Percentiles rank a stretch among this genome's conserved stretches.
Evolutionary conservation across 1,140 invertebrate genomes (phyloP).

Genomic region (Eumeta japonica): DNA sequence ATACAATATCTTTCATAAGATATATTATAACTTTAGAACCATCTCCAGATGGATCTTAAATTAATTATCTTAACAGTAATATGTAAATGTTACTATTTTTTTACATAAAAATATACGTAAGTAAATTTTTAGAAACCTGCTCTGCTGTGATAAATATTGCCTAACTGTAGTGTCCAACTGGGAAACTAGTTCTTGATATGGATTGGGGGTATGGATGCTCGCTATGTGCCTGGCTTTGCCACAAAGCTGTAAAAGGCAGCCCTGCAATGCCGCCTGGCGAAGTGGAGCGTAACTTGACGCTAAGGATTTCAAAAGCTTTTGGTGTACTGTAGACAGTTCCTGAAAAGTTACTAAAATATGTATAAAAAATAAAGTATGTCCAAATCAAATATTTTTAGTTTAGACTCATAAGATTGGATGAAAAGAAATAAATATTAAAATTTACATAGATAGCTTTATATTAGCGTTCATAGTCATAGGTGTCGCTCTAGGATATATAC

Average conservation of each 20-base stretch:
- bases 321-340: conserved; percentile 37
- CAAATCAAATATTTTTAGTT: too few species aligned
- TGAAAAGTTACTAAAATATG: conserved; percentile 10
- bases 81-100: too few species aligned
- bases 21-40: too few species aligned
- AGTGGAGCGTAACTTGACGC: conserved; percentile 32
- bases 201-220: conserved; percentile 6
- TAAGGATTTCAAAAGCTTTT: conserved; percentile 36
- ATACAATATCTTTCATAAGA: too few species aligned
- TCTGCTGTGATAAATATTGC: conserved; percentile 19
- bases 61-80: too few species aligned
- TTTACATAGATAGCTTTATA: background rate
- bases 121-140: too few species aligned
- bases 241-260: conserved; percentile 26
- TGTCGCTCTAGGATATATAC: too few species aligned
- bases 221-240: conserved; percentile 3
- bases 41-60: too few species aligned
- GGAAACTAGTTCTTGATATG: conserved; percentile 19
- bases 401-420: background rate
- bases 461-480: too few species aligned
- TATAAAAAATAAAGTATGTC: background rate
- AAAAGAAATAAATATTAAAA: background rate
- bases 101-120: too few species aligned
- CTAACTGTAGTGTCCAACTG: conserved; percentile 18
- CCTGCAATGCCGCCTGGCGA: conserved; percentile 39